Evolutionary conservation across 2,113 vertebrate genomes (phyloP).

Genomic region (Tauraco erythrolophus): DNA sequence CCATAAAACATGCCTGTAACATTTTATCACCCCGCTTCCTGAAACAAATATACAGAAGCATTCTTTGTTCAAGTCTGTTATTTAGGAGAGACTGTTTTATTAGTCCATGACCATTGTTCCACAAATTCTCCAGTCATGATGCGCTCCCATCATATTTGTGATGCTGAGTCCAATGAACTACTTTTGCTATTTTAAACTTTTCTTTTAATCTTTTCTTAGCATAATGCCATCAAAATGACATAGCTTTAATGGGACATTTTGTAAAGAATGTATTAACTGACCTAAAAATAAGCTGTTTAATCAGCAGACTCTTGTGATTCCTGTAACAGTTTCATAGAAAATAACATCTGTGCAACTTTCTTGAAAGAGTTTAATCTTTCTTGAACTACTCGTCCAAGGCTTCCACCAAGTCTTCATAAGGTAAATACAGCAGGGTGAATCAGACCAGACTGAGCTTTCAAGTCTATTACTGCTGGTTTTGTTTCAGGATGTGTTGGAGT

Average conservation of each 20-base stretch:
- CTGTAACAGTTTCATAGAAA: not conserved
- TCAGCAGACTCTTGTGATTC: not conserved
- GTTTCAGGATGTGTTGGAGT: slow-evolving; percentile 77
- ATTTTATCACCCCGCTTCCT: not conserved
- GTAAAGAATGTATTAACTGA: not conserved
- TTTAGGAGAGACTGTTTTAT: not conserved
- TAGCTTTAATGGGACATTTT: not conserved
- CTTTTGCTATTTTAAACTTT: not conserved
- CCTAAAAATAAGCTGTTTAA: not conserved
- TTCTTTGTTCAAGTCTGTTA: not conserved
- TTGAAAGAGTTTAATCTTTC: not conserved
- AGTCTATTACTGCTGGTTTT: not conserved
- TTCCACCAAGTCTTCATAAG: not conserved
- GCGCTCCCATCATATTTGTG: accelerated
- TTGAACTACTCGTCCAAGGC: not conserved
- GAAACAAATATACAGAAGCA: not conserved
- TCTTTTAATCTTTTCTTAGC: not conserved
- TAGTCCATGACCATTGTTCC: not conserved
- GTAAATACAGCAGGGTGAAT: not conserved
- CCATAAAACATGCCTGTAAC: not conserved
- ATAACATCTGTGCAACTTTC: not conserved
- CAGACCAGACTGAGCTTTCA: not conserved
- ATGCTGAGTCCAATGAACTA: not conserved
- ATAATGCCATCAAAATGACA: not conserved
- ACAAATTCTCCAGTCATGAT: not conserved